These are phyloP conservation scores for Pollachius pollachius DNA, from an alignment of 2,113 vertebrate species.

Conservation along the genomic window DNA sequence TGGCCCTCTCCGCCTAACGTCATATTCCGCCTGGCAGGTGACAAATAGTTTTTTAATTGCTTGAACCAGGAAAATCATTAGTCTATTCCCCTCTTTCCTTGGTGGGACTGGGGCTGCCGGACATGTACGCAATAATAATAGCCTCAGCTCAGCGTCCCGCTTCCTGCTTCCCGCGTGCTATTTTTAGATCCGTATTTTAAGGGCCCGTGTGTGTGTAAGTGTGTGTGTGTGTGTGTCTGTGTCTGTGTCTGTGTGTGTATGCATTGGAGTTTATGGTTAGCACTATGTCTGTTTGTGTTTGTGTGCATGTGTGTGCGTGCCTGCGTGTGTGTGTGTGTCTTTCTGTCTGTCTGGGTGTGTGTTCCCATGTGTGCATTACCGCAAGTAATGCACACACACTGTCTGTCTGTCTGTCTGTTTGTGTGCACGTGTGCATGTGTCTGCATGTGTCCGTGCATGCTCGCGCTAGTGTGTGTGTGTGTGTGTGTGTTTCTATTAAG, in stretches of 20 bases:
- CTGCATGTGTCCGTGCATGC: not conserved
- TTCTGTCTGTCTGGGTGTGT: not conserved
- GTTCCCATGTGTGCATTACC: not conserved
- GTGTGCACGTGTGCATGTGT: not conserved
- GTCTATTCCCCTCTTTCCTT: constrained; percentile 76
- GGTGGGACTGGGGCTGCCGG: constrained; percentile 61
- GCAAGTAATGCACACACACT: too few relatives aligned
- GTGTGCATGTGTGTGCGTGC: not conserved
- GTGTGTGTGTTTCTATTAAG: constrained; percentile 55
- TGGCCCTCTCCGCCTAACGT: constrained; percentile 58
- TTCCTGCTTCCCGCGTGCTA: constrained; percentile 56
- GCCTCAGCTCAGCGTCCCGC: constrained; percentile 56
- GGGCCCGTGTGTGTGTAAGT: constrained; percentile 17
- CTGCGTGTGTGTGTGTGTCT: not conserved
- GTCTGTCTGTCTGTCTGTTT: not conserved
- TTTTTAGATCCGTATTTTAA: constrained; percentile 76
- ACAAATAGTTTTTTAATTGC: constrained; percentile 95
- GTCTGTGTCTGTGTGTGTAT: constrained; percentile 10
- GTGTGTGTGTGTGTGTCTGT: not conserved
- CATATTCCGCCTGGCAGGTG: constrained; percentile 76
- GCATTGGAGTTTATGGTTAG: not conserved
- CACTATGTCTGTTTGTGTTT: not conserved
- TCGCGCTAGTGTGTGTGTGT: too few relatives aligned
- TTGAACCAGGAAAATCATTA: constrained; percentile 86
- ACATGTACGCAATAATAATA: constrained; percentile 79